Conservation (phyloP, 1,140 invertebrate genomes). For the Tetranychus urticae region DNA sequence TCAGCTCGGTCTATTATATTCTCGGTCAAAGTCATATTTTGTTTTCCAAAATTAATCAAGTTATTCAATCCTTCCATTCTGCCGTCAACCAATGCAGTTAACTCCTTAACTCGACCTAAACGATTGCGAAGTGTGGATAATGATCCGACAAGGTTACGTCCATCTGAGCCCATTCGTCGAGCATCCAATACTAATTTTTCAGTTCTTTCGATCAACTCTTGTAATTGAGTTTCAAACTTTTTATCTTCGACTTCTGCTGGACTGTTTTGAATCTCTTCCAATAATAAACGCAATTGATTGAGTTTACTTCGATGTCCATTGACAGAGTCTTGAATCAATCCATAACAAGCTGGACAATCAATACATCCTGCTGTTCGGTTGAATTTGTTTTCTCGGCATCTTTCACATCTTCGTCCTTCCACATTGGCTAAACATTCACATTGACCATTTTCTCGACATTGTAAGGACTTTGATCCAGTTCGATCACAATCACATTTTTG, state of each 20-base stretch:
- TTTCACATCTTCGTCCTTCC: conserved; percentile 55
- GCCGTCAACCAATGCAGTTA: conserved; percentile 16
- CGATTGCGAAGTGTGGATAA: conserved; percentile 38
- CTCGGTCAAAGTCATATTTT: conserved; percentile 44
- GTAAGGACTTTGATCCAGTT: conserved; percentile 38
- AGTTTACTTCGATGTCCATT: conserved; percentile 51
- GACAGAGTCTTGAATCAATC: conserved; percentile 64
- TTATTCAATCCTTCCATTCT: conserved; percentile 21
- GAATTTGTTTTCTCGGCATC: conserved; percentile 77
- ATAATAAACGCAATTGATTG: conserved; percentile 38
- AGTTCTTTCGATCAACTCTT: conserved; percentile 41
- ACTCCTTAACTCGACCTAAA: conserved; percentile 34
- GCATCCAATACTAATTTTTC: conserved; percentile 42
- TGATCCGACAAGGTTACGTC: conserved; percentile 34
- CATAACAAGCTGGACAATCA: conserved; percentile 78
- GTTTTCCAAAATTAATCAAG: conserved; percentile 6
- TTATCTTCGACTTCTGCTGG: conserved; percentile 58
- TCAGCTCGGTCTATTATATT: conserved; percentile 43
- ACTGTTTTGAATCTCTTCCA: conserved; percentile 37
- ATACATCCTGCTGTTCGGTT: conserved; percentile 52
- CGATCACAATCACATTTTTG: conserved; percentile 62
- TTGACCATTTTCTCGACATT: conserved; percentile 47
- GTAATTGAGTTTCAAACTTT: conserved; percentile 51
- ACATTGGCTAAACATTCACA: conserved; percentile 71
- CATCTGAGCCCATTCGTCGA: conserved; percentile 28